Evolutionary conservation across 2,797 vertebrate genomes (phyloP).

Genomic region (Lagocephalus sceleratus): DNA sequence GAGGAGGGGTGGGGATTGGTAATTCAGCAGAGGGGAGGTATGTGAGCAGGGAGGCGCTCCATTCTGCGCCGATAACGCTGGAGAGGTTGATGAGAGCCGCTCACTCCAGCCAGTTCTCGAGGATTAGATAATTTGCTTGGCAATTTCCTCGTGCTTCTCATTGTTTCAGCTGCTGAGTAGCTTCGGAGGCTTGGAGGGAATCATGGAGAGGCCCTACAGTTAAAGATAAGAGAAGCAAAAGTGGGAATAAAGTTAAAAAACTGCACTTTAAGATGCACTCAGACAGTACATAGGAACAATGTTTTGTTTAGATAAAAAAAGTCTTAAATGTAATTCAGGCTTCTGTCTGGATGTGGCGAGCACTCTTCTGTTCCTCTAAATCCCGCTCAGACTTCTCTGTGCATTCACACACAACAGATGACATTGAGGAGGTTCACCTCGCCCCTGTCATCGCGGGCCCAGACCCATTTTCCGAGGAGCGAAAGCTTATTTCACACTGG

Average conservation of each 20-base stretch:
- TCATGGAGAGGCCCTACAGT: conserved; percentile 7
- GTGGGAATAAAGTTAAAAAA: no score
- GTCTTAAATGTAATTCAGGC: neutral
- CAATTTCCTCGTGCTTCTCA: conserved; percentile 5
- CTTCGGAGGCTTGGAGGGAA: conserved; percentile 2
- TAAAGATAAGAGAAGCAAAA: conserved; percentile 9
- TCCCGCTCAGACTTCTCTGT: conserved; percentile 22
- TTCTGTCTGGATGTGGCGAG: neutral
- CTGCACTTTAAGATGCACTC: no score
- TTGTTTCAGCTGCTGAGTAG: conserved; percentile 16
- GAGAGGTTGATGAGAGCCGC: conserved; percentile 16
- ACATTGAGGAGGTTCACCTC: conserved; percentile 39
- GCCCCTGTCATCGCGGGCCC: conserved; percentile 35
- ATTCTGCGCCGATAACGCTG: conserved; percentile 15
- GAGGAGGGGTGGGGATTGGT: neutral
- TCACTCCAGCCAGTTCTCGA: neutral
- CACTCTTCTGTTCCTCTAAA: conserved; percentile 15
- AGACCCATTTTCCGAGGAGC: conserved; percentile 28
- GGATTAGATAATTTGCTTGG: conserved; percentile 5
- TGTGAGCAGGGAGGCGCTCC: conserved; percentile 23
- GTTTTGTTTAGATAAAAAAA: neutral
- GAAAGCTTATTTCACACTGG: conserved; percentile 58
- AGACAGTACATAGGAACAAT: no score
- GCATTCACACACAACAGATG: conserved; percentile 51
- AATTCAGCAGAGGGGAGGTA: conserved; percentile 24